Base-by-base conservation (phyloP, 2,797 vertebrate genomes). In the Rousettus madagascariensis region DNA sequence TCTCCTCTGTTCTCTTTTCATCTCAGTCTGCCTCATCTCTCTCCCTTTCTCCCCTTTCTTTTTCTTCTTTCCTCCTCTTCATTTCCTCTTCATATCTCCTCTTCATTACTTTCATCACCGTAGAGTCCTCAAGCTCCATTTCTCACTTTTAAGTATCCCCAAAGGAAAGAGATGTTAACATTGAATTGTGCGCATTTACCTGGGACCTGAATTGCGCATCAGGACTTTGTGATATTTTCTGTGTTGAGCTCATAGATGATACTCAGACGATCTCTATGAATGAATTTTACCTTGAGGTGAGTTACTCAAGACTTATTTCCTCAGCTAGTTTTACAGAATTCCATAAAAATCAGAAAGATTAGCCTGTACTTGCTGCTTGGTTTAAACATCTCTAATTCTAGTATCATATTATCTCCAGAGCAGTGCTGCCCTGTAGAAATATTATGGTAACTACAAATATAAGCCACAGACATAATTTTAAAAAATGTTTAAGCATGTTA, bases 281-380 rank as follows among this genome's bases (percentile, higher is more conserved):
- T 77, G 36, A 43, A 51, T 93, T 95, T 57, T 79, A 57, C 63
- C 41, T 69, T 84, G 41, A 38, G 24, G 53, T 90, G n/a, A 83
- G 33, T 80, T 93, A 69, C 36, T 66, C 6, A 33, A 53, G 69
- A 89, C 28, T 86, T 9, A 49, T 11, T 55, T 65, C 28, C 38
- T 38, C 24, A 26, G 4, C 33, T 57, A 15, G 12, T 90, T 95
- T 95, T 87, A 59, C 19, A 92, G 51, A 78, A 88, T 87, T 68
- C 20, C 49, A 20, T 86, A 41, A 83, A 89, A 83, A 38, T 85
- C 68, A 77, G 57, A 77, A 80, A 55, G 53, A 41, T 59, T 63
- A 80, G 57, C 33, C 72, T 59, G 8, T 63, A 7, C 15, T n/a
- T 95, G 43, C 26, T 57, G 17, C 24, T 80, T 89, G 30, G 36